Evolutionary conservation across 1,140 invertebrate genomes (phyloP).

Genomic region (Varroa destructor): DNA sequence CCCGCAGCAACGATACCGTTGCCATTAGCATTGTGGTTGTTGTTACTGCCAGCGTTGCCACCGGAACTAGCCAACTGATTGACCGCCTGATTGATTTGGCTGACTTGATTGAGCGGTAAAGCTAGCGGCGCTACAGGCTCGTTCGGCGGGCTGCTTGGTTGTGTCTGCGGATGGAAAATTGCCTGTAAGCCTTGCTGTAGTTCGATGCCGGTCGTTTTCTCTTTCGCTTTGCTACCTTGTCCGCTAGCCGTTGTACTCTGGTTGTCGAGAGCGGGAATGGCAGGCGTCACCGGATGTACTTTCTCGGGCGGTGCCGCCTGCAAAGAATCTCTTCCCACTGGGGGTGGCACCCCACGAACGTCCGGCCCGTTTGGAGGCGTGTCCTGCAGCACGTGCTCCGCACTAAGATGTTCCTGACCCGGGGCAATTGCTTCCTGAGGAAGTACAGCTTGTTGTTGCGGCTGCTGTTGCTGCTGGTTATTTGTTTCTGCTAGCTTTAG

Average conservation of each 20-base stretch:
- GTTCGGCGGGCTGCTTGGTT: constrained; percentile 21
- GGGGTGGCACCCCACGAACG: too few relatives aligned
- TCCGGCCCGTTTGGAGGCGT: constrained; percentile 26
- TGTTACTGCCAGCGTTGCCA: too few relatives aligned
- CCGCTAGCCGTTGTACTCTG: too few relatives aligned
- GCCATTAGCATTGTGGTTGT: too few relatives aligned
- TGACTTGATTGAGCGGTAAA: too few relatives aligned
- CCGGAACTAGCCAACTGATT: too few relatives aligned
- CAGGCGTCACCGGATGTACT: constrained; percentile 17
- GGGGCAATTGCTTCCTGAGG: not conserved
- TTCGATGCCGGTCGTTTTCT: constrained; percentile 25
- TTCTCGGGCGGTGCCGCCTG: constrained; percentile 6
- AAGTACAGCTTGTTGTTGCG: not conserved
- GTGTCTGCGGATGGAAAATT: constrained; percentile 25
- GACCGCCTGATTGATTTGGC: too few relatives aligned
- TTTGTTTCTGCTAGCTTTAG: constrained; percentile 13
- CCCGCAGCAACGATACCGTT: not conserved
- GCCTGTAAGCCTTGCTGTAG: constrained; percentile 22
- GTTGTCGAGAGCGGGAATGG: constrained; percentile 11
- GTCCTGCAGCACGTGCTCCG: constrained; percentile 23
- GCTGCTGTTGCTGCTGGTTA: too few relatives aligned
- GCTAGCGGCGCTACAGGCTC: not conserved
- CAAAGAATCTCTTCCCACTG: not conserved
- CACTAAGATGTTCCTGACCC: not conserved
- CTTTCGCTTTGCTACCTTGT: constrained; percentile 8